These are phyloP conservation scores for Mesocentrotus franciscanus DNA, from an alignment of 53 echinoderm and acorn worm genomes.

Conservation along the genomic window DNA sequence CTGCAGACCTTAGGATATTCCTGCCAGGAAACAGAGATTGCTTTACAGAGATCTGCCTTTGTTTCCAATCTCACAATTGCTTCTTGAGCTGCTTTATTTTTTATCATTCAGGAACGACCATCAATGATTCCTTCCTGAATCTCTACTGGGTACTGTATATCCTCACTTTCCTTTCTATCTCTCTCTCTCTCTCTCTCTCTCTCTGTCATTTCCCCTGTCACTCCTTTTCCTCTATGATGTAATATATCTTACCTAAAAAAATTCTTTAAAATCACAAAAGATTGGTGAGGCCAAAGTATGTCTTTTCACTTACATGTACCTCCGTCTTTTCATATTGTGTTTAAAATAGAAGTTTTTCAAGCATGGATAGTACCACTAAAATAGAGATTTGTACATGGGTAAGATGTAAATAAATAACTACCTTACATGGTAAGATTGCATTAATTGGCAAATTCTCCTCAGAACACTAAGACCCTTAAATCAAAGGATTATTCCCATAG, in stretches of 20 bases:
- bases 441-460: too few species aligned
- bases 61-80: not conserved
- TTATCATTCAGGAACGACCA: not conserved
- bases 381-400: too few species aligned
- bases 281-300: not conserved
- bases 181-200: not conserved
- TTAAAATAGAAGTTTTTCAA: too few species aligned
- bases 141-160: not conserved
- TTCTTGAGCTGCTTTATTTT: not conserved
- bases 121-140: not conserved
- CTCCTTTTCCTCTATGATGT: not conserved
- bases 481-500: too few species aligned
- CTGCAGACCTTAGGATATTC: not conserved
- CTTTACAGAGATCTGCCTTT: slow-evolving; percentile 14
- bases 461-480: too few species aligned
- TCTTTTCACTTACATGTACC: too few species aligned
- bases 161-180: not conserved
- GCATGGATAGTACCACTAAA: too few species aligned
- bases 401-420: too few species aligned
- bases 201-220: not conserved
- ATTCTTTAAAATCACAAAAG: not conserved
- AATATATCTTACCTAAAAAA: not conserved
- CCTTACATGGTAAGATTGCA: too few species aligned
- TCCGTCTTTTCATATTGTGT: too few species aligned
- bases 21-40: slow-evolving; percentile 36